phyloP scores from a whole-genome alignment of 2,888 invertebrate genomes.

The Temnothorax rugatulus region DNA sequence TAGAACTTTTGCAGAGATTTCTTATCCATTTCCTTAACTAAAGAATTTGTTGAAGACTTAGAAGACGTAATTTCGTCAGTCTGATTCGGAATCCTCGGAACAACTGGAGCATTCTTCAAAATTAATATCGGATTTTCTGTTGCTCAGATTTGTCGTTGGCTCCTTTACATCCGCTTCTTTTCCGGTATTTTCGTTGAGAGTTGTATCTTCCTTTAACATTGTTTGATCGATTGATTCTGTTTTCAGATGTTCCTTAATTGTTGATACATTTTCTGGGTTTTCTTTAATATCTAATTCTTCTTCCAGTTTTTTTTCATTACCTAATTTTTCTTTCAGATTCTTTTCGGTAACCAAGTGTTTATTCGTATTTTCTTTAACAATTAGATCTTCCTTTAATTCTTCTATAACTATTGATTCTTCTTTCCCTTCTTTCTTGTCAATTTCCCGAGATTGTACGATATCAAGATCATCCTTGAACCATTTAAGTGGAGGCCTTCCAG shows the following conservation, averaged over 20 bases:
- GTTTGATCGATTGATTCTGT: slow-evolving; percentile 7
- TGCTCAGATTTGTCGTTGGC: background rate
- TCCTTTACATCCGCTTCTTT: background rate
- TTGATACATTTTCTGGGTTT: background rate
- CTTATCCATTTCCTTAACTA: slow-evolving; percentile 44
- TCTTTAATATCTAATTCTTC: slow-evolving; percentile 1
- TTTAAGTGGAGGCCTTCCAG: slow-evolving; percentile 75
- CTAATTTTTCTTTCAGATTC: slow-evolving; percentile 9
- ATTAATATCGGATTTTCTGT: background rate
- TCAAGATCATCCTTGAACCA: slow-evolving; percentile 76
- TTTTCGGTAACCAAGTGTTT: slow-evolving; percentile 56
- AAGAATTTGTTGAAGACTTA: background rate
- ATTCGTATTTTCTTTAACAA: slow-evolving; percentile 50
- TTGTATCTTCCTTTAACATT: background rate
- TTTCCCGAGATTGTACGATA: slow-evolving; percentile 63
- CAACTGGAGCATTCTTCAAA: slow-evolving; percentile 1
- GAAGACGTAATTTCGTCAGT: slow-evolving; percentile 35
- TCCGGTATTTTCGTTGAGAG: slow-evolving; percentile 38
- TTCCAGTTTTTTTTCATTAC: background rate
- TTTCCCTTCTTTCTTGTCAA: slow-evolving; percentile 37
- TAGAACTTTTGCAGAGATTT: slow-evolving; percentile 57
- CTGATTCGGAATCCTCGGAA: slow-evolving; percentile 71
- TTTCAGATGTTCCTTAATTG: slow-evolving; percentile 24
- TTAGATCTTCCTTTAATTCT: slow-evolving; percentile 7
- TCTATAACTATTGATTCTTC: background rate